Evolutionary conservation across 2,113 vertebrate species (phyloP).

Genomic region (Ptychochromis oligacanthus): DNA sequence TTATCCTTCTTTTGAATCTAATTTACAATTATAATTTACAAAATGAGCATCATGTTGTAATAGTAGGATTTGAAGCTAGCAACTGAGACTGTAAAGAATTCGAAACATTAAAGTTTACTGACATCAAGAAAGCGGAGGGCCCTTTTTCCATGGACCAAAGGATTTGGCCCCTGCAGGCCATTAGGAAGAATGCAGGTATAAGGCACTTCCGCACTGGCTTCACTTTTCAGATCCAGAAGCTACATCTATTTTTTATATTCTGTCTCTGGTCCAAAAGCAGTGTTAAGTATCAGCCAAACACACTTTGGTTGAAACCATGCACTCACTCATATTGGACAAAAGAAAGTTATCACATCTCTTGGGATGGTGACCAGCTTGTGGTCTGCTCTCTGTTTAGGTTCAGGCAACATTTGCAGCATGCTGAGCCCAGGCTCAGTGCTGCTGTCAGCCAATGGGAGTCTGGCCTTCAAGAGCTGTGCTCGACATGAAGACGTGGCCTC

Average conservation of each 20-base stretch:
- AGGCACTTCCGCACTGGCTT: too few relatives aligned
- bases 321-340: background rate
- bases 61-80: background rate
- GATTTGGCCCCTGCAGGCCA: background rate
- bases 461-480: slow-evolving; percentile 85
- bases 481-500: slow-evolving; percentile 78
- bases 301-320: background rate
- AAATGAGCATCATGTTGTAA: background rate
- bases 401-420: slow-evolving; percentile 77
- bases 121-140: background rate
- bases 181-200: too few relatives aligned
- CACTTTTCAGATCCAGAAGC: background rate
- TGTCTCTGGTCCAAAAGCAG: background rate
- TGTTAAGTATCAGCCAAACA: background rate
- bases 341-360: background rate
- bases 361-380: background rate
- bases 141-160: background rate
- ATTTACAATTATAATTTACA: background rate
- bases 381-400: slow-evolving; percentile 64
- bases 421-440: slow-evolving; percentile 87
- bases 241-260: background rate
- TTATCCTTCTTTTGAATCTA: background rate
- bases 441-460: slow-evolving; percentile 81
- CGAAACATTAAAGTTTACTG: background rate
- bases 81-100: background rate